phyloP scores from a whole-genome alignment of 2,888 invertebrate genomes.

The Ennomos quercinarius region DNA sequence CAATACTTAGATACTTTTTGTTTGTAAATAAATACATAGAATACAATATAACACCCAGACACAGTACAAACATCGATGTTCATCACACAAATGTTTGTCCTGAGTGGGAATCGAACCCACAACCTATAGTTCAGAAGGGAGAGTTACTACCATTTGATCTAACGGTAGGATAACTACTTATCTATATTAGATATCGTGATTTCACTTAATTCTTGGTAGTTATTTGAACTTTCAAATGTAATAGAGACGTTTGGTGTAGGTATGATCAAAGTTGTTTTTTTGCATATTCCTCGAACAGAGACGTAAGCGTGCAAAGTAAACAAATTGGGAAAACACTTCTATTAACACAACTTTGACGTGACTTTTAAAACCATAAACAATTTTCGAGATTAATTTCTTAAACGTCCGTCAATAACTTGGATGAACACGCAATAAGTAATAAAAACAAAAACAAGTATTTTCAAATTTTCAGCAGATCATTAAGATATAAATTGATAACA shows the following conservation, averaged over 20 bases:
- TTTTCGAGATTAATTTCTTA: slow-evolving; percentile 11
- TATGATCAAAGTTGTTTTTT: slow-evolving; percentile 42
- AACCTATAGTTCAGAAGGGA: too few species aligned
- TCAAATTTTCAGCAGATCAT: not conserved
- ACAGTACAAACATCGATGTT: too few species aligned
- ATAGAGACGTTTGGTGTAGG: slow-evolving; percentile 13
- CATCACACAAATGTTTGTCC: too few species aligned
- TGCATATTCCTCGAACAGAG: slow-evolving; percentile 39
- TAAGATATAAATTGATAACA: too few species aligned
- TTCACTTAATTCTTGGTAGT: slow-evolving; percentile 7
- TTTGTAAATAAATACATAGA: too few species aligned
- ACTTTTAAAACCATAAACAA: slow-evolving; percentile 34
- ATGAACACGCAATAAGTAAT: not conserved
- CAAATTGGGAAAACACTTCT: slow-evolving; percentile 45
- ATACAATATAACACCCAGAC: too few species aligned
- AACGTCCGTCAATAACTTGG: slow-evolving; percentile 3
- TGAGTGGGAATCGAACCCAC: too few species aligned
- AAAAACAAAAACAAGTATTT: slow-evolving; percentile 1
- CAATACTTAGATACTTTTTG: too few species aligned
- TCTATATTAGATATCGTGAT: slow-evolving; percentile 2
- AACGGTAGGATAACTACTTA: too few species aligned
- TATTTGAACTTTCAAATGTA: slow-evolving; percentile 22
- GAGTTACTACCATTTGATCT: too few species aligned
- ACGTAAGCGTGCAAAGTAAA: slow-evolving; percentile 45
- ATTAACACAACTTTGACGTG: slow-evolving; percentile 43